Percentiles rank a stretch among this genome's conserved stretches.
Conservation (phyloP, 2,113 vertebrate genomes). For the Hymenochirus boettgeri region DNA sequence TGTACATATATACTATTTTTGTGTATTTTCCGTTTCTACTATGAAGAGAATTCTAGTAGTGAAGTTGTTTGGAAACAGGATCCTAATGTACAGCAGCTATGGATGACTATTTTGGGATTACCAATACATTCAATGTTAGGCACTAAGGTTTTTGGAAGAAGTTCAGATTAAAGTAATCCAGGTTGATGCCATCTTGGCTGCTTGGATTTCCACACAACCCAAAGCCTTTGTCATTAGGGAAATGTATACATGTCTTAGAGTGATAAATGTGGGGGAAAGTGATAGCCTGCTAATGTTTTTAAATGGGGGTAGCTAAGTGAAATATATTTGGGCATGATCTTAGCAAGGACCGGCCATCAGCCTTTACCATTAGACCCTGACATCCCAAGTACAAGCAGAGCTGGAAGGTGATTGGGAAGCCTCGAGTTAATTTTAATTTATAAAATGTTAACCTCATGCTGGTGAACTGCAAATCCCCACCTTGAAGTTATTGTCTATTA, state of each 20-base stretch:
- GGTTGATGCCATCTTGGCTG: constrained; percentile 14
- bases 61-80: background rate
- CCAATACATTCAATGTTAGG: background rate
- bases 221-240: constrained; percentile 23
- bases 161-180: constrained; percentile 28
- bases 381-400: too few relatives aligned
- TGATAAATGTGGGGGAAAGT: constrained; percentile 27
- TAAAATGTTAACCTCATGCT: too few relatives aligned
- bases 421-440: too few relatives aligned
- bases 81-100: constrained; percentile 1
- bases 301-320: constrained; percentile 8
- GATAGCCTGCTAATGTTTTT: constrained; percentile 22
- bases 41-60: too few relatives aligned
- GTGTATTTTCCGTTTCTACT: too few relatives aligned
- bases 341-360: too few relatives aligned
- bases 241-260: constrained; percentile 25
- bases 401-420: too few relatives aligned
- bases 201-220: constrained; percentile 23
- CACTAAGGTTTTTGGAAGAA: constrained; percentile 3
- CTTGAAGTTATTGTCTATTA: too few relatives aligned
- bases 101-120: constrained; percentile 20
- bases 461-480: too few relatives aligned
- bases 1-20: too few relatives aligned
- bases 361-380: too few relatives aligned
- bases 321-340: background rate